A percentile compares a stretch with the other conserved stretches of the same genome.
Evolutionary conservation across 2,888 invertebrate genomes (phyloP).

Genomic region (Nomada ruficornis): DNA sequence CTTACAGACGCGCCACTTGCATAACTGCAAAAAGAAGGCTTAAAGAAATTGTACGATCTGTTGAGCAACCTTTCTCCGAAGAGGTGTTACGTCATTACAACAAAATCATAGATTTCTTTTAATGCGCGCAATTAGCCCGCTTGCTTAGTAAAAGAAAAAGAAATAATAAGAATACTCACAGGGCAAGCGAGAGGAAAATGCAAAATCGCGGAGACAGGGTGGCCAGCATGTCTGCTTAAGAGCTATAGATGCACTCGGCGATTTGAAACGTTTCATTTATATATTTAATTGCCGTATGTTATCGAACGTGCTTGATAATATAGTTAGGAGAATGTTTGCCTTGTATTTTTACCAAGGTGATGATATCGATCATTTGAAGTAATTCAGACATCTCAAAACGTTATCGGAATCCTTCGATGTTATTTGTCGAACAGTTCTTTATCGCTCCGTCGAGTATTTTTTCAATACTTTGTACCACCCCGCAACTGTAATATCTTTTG

Average conservation of each 20-base stretch:
- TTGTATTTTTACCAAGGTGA: neutral
- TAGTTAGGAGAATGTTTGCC: neutral
- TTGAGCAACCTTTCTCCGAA: neutral
- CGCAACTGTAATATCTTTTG: too few relatives aligned
- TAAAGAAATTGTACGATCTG: slow-evolving; percentile 18
- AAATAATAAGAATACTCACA: slow-evolving; percentile 29
- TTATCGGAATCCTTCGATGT: neutral
- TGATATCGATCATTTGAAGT: neutral
- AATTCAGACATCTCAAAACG: neutral
- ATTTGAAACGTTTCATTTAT: neutral
- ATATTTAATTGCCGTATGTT: slow-evolving; percentile 4
- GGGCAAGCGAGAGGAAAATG: slow-evolving; percentile 7
- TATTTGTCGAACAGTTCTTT: neutral
- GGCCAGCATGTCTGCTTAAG: slow-evolving; percentile 3
- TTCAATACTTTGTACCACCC: neutral
- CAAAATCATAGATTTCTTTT: neutral
- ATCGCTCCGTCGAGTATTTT: neutral
- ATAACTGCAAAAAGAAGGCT: slow-evolving; percentile 42
- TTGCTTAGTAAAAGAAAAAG: too few relatives aligned
- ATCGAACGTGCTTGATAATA: neutral
- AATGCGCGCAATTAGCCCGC: neutral
- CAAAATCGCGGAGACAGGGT: neutral
- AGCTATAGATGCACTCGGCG: neutral
- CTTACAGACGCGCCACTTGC: slow-evolving; percentile 17
- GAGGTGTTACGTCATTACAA: neutral